Evolutionary conservation across 64 coral and sea anemone genomes (phyloP).

Genomic region (Hydrozoanthus tunicans): DNA sequence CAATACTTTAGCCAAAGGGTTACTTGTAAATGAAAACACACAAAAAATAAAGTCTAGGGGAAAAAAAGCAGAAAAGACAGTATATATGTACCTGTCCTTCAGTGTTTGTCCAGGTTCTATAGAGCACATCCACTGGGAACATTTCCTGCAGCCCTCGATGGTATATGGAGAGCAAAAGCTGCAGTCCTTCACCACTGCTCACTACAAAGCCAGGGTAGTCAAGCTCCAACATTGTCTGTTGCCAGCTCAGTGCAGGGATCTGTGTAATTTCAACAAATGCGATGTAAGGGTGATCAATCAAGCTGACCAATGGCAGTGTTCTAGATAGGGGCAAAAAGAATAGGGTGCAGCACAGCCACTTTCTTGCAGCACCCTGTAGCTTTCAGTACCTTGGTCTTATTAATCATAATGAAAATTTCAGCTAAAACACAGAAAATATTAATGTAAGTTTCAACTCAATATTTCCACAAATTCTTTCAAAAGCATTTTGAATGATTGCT

Average conservation of each 20-base stretch:
- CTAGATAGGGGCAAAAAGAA: too few relatives aligned
- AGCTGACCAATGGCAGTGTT: too few relatives aligned
- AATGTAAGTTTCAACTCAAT: too few relatives aligned
- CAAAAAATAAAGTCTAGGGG: too few relatives aligned
- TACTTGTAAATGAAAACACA: not conserved
- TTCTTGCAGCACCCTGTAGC: too few relatives aligned
- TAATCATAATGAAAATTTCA: too few relatives aligned
- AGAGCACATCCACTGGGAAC: conserved; percentile 87
- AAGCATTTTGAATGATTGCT: too few relatives aligned
- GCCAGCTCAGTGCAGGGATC: conserved; percentile 82
- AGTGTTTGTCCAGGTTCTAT: conserved; percentile 88
- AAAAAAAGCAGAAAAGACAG: not conserved
- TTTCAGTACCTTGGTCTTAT: too few relatives aligned
- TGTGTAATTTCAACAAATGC: conserved; percentile 42
- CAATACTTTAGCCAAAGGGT: not conserved
- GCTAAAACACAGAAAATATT: too few relatives aligned
- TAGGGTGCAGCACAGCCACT: too few relatives aligned
- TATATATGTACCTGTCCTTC: conserved; percentile 76
- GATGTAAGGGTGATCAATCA: not conserved
- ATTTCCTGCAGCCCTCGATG: conserved; percentile 78
- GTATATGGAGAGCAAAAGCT: conserved; percentile 74
- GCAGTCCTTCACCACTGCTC: conserved; percentile 70
- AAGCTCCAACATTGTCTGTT: conserved; percentile 78
- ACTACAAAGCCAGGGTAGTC: conserved; percentile 94
- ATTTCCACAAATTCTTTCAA: too few relatives aligned